Evolutionary conservation across 1,140 invertebrate genomes (phyloP), one percentile per base, ranked within the genome.

Genomic region (Drosophila parvula): DNA sequence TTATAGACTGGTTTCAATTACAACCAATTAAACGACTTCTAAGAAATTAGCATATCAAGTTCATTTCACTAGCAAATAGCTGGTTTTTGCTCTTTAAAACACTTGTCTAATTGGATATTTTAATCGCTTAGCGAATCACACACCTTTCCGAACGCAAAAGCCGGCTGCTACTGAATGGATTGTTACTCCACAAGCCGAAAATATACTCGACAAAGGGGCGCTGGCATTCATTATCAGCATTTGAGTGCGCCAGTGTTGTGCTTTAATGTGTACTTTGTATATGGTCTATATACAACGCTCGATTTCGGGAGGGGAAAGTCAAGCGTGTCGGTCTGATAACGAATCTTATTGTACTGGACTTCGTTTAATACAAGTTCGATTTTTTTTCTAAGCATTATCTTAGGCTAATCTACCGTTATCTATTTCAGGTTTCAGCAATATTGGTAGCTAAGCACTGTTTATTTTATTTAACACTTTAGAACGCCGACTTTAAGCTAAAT

Each of bases 91-190:
- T 32, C 57, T 32, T 7, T 43, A 64, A 59, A 67, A 68, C 64
- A 47, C 48, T 44, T 65, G 30, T 30, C 34, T 38, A 27, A 14
- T 56, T 56, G 44, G 27, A 14, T 47, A 18, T 40, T 30, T 48
- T 47, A 63, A 62, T 70, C 47, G 40, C 51, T 36, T 16, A 12
- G 34, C 40, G 36, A 41, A 55, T 38, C 56, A 74, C 74, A 60
- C 81, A 85, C 83, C 62, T 81, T 77, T 70, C 38, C 58, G 48
- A 86, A 73, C 69, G 47, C 34, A 63, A 81, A 75, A 60, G 61
- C 64, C 78, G 82, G 58, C 51, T 47, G 27, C 11, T 48, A 85
- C 82, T 85, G 55, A 86, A 61, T 47, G 22, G 47, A 60, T 32
- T 34, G 27, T 59, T 68, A 36, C 22, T 30, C 10, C 28, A 38